phyloP scores from a whole-genome alignment of 2,113 vertebrate species.

The Trogon melanurus region DNA sequence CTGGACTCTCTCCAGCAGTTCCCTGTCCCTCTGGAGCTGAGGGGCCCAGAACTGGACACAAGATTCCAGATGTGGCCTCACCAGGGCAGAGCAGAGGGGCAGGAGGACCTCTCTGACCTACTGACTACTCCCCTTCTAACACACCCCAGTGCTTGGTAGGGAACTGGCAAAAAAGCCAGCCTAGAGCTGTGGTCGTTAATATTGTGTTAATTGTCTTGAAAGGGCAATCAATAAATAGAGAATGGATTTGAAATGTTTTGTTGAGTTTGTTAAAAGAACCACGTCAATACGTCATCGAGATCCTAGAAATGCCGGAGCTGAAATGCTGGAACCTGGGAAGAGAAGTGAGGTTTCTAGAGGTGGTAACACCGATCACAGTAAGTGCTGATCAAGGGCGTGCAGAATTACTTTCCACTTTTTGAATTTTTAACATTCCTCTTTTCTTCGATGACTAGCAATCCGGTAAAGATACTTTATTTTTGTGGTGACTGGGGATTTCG shows the following conservation, averaged over 20 bases:
- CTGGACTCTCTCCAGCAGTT: too few species aligned
- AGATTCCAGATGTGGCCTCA: too few species aligned
- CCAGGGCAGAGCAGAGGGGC: too few species aligned
- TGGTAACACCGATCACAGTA: neutral
- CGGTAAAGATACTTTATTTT: neutral
- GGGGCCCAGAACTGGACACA: too few species aligned
- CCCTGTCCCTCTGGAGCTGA: too few species aligned
- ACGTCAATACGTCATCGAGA: accelerated
- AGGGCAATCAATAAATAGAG: neutral
- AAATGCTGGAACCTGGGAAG: neutral
- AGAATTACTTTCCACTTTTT: neutral
- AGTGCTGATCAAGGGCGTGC: neutral
- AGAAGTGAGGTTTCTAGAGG: neutral
- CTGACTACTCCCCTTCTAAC: too few species aligned
- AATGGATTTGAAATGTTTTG: neutral
- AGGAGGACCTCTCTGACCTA: too few species aligned
- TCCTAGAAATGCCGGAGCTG: neutral
- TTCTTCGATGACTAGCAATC: neutral
- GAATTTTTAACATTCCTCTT: neutral
- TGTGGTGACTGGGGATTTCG: neutral
- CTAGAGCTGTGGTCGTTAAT: neutral
- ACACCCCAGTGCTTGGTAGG: accelerated
- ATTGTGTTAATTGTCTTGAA: neutral
- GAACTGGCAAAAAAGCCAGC: neutral
- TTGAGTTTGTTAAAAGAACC: neutral